These are phyloP conservation scores for Lanius collurio DNA, from an alignment of 2,113 vertebrate species.

Conservation along the genomic window DNA sequence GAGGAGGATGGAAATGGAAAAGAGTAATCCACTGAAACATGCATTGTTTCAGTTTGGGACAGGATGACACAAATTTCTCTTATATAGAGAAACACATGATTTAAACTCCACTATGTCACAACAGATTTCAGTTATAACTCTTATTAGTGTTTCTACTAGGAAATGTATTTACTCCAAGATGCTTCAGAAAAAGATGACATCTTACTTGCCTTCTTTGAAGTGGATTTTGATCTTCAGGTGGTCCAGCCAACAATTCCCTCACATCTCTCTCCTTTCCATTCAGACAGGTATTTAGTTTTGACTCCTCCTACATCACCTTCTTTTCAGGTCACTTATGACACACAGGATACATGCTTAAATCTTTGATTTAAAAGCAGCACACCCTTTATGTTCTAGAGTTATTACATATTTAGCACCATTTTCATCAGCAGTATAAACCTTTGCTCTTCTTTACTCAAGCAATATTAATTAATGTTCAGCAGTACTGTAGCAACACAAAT, in stretches of 20 bases:
- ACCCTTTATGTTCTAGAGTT: neutral
- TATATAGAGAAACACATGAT: neutral
- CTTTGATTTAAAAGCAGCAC: neutral
- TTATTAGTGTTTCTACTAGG: neutral
- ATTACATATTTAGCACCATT: neutral
- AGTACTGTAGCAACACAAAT: neutral
- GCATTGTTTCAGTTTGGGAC: neutral
- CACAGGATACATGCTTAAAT: neutral
- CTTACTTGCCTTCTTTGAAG: neutral
- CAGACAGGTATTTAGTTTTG: neutral
- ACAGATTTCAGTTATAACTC: neutral
- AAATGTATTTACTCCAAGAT: neutral
- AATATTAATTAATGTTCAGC: neutral
- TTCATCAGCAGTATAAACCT: neutral
- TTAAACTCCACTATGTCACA: neutral
- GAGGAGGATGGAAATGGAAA: neutral
- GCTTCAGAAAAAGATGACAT: neutral
- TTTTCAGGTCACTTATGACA: neutral
- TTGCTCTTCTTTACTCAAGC: neutral
- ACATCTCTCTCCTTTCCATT: neutral
- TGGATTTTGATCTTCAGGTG: neutral
- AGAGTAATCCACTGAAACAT: neutral
- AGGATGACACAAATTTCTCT: neutral
- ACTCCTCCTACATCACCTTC: neutral
- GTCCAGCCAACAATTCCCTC: slow-evolving; percentile 22